Conservation (phyloP, 2,113 vertebrate species). For the Chamaea fasciata region DNA sequence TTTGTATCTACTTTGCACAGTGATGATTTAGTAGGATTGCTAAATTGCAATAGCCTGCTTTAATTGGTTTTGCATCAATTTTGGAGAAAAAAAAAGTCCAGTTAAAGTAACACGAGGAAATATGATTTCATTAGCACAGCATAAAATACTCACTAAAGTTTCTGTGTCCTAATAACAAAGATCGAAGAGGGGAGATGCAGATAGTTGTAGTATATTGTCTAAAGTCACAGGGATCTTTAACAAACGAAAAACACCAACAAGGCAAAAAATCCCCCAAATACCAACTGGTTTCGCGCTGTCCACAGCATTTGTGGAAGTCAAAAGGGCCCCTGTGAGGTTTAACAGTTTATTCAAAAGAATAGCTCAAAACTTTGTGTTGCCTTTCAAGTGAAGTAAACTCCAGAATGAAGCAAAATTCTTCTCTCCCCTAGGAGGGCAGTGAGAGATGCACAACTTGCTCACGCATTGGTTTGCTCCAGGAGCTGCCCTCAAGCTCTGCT, state of each 20-base stretch:
- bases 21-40: background rate
- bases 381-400: background rate
- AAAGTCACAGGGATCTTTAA: background rate
- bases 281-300: background rate
- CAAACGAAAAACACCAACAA: background rate
- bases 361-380: background rate
- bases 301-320: background rate
- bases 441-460: background rate
- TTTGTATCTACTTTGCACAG: background rate
- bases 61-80: background rate
- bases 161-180: background rate
- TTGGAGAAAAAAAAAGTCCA: background rate
- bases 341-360: background rate
- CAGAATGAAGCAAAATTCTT: background rate
- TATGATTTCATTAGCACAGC: background rate
- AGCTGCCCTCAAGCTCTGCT: background rate
- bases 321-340: background rate
- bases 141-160: background rate
- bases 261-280: fast-evolving
- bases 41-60: background rate
- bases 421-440: background rate
- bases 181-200: background rate
- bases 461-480: background rate
- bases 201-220: background rate
- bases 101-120: background rate